A percentile compares a stretch with the other conserved stretches of the same genome.
Conservation (phyloP, 2,888 invertebrate genomes). For the Dynastes grantii region DNA sequence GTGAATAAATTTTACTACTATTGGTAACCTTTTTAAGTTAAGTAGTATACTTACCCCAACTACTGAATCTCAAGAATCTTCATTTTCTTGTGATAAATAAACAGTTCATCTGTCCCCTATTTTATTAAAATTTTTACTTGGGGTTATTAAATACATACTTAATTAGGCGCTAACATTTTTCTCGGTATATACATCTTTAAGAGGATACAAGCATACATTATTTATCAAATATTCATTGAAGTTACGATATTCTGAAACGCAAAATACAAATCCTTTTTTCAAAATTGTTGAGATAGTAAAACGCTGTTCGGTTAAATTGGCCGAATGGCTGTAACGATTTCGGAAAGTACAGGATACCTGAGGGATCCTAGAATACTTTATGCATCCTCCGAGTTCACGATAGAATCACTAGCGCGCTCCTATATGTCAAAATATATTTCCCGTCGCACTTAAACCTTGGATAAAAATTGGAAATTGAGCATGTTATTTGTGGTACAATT, state of each 20-base stretch:
- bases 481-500: neutral
- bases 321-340: conserved; percentile 32
- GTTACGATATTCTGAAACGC: neutral
- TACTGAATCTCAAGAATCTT: too few relatives aligned
- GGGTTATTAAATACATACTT: too few relatives aligned
- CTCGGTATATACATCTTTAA: too few relatives aligned
- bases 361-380: conserved; percentile 27
- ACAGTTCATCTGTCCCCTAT: too few relatives aligned
- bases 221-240: neutral
- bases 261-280: conserved; percentile 8
- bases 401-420: conserved; percentile 6
- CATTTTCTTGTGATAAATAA: too few relatives aligned
- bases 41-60: too few relatives aligned
- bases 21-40: too few relatives aligned
- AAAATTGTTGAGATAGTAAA: conserved; percentile 5
- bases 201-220: neutral
- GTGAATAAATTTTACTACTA: too few relatives aligned
- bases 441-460: neutral
- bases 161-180: too few relatives aligned
- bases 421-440: conserved; percentile 22
- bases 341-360: conserved; percentile 28
- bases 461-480: neutral
- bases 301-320: conserved; percentile 9
- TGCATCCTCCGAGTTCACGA: conserved; percentile 19
- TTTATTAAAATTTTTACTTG: too few relatives aligned